Evolutionary conservation across 2,113 vertebrate genomes (phyloP), one percentile per base, ranked within the genome.

Genomic region (Brachyhypopomus gauderio): DNA sequence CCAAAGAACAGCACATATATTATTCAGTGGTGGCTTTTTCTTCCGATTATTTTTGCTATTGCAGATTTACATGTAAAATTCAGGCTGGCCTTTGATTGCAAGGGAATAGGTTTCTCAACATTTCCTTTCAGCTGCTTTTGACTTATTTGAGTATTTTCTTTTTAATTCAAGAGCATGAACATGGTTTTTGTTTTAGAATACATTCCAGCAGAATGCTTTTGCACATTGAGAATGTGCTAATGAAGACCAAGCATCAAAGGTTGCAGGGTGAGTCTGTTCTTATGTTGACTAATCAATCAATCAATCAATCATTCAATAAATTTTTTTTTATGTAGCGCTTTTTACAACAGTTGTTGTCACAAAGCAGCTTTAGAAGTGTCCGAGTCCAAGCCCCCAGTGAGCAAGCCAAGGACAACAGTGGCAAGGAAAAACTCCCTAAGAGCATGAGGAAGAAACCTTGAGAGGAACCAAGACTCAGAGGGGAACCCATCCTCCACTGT

Each of bases 21-120:
- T 69, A 20, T 52, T 58, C 70, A 64, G 19, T 72, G 64, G 34
- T 4, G 19, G 45, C 55, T 17, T 73, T 73, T 58, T 20, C 22
- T 56, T 79, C 75, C 75, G 76, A 66, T 83, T 83, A 83, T 83
- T 81, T 81, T 25, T 81, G 38, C 72, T 77, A 79, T 69, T 83
- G 74, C 22, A 41, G 25, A 8, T 70, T 70, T 59, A 17, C 41
- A 23, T 34, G 22, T 52, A 69, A 63, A 72, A 34, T 16, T 56
- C 22, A 69, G 59, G n/a, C 9, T 70, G 58, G 8, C 20, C 58
- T 83, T 79, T 83, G 56, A 60, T 75, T 55, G 17, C 22, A 36
- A 12, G 19, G 25, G 64, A 5, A 1, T 41, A 36, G 36, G 27
- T 34, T 38, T 67, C 27, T 19, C 7, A 0, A 66, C 17, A 27